phyloP scores from a whole-genome alignment of 2,888 invertebrate genomes.

The Baccha elongata region DNA sequence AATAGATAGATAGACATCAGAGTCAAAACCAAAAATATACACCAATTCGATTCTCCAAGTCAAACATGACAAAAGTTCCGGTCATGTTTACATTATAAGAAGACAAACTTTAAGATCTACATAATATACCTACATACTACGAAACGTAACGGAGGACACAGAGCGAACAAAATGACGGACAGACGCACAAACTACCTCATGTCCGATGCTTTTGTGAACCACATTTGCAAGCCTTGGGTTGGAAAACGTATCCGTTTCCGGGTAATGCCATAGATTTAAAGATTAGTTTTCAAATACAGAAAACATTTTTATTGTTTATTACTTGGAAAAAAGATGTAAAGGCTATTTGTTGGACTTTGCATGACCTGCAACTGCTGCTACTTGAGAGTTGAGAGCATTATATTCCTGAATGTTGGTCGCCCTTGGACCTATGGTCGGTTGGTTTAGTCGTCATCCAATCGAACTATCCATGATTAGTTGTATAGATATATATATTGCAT shows the following conservation, averaged over 20 bases:
- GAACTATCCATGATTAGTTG: too few species aligned
- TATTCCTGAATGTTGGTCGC: neutral
- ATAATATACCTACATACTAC: constrained; percentile 11
- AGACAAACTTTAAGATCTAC: constrained; percentile 68
- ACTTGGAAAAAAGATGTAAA: constrained; percentile 24
- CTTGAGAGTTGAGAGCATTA: neutral
- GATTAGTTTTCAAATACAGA: constrained; percentile 45
- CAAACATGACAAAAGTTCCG: constrained; percentile 63
- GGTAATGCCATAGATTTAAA: constrained; percentile 56
- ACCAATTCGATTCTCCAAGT: constrained; percentile 53
- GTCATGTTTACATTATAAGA: constrained; percentile 70
- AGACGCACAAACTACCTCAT: constrained; percentile 6
- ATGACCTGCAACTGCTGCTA: constrained; percentile 1
- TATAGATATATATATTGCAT: too few species aligned
- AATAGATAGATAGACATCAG: neutral
- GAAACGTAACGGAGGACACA: neutral
- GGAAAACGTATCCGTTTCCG: constrained; percentile 43
- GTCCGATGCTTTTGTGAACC: constrained; percentile 43
- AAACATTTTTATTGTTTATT: constrained; percentile 51
- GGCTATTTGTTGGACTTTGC: constrained; percentile 23
- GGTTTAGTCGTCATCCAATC: constrained; percentile 14
- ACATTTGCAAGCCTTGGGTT: constrained; percentile 53
- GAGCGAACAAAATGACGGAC: neutral
- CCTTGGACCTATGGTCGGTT: neutral
- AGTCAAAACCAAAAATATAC: constrained; percentile 51